These are phyloP conservation scores for Phrynocephalus versicolor DNA, from an alignment of 2,113 vertebrate genomes.

Conservation along the genomic window DNA sequence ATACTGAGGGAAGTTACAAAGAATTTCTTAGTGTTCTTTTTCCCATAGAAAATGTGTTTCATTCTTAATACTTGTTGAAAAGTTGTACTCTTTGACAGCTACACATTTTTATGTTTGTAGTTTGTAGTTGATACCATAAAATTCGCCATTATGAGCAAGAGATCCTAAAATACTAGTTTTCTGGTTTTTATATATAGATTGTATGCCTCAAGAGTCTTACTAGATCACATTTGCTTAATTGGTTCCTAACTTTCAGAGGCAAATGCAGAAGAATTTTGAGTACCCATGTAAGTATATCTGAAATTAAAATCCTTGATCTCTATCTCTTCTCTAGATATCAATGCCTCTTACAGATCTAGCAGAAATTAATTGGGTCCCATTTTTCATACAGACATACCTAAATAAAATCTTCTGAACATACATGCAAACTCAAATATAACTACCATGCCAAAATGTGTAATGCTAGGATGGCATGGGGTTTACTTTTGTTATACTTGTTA, in stretches of 20 bases:
- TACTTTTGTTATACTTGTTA: too few relatives aligned
- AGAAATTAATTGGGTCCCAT: not conserved
- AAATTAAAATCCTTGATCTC: not conserved
- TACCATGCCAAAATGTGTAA: not conserved
- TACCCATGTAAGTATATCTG: constrained; percentile 83
- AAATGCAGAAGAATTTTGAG: constrained; percentile 84
- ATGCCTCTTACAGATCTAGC: not conserved
- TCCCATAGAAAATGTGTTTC: not conserved
- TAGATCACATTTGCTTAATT: constrained; percentile 83
- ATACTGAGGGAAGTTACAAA: not conserved
- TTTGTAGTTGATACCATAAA: not conserved
- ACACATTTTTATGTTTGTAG: not conserved
- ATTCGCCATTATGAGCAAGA: not conserved
- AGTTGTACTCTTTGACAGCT: not conserved
- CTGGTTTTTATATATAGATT: constrained; percentile 77
- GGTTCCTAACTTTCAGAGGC: constrained; percentile 84
- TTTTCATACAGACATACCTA: not conserved
- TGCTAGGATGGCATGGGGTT: not conserved
- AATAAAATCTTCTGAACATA: not conserved
- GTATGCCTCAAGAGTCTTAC: constrained; percentile 87
- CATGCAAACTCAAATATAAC: not conserved
- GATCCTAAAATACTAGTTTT: not conserved
- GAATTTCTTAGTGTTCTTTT: not conserved
- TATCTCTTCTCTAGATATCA: too few relatives aligned
- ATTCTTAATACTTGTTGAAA: not conserved